phyloP scores from a whole-genome alignment of 2,113 vertebrate genomes.

The Pygoscelis adeliae region DNA sequence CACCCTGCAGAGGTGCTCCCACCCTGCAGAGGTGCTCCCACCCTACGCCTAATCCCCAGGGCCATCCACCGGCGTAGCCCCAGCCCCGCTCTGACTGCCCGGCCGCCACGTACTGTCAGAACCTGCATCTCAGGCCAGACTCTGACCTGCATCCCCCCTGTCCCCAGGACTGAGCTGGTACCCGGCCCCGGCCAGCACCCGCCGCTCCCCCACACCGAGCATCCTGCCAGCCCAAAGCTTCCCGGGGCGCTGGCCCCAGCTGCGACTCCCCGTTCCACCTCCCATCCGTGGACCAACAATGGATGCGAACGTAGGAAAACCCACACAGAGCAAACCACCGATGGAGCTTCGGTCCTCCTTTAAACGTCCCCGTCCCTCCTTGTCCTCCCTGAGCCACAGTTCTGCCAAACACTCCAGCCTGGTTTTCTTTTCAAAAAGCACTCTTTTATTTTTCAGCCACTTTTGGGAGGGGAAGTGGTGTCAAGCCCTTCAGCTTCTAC shows the following conservation, averaged over 20 bases:
- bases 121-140: not conserved
- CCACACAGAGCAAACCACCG: not conserved
- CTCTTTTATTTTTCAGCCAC: not conserved
- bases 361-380: too few relatives aligned
- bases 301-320: not conserved
- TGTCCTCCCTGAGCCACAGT: not conserved
- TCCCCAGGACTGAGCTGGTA: not conserved
- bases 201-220: not conserved
- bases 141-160: too few relatives aligned
- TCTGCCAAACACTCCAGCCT: not conserved
- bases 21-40: not conserved
- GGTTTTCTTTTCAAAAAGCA: not conserved
- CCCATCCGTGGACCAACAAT: not conserved
- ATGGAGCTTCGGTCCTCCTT: not conserved
- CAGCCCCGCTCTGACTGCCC: not conserved
- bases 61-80: not conserved
- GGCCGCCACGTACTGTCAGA: not conserved
- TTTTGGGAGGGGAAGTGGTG: not conserved
- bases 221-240: not conserved
- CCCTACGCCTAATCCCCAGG: not conserved
- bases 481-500: not conserved
- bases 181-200: not conserved
- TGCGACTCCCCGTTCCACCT: not conserved
- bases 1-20: not conserved
- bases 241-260: not conserved